A percentile compares a stretch with the other conserved stretches of the same genome.
phyloP scores from a whole-genome alignment of 2,113 vertebrate genomes.

The Tautogolabrus adspersus region DNA sequence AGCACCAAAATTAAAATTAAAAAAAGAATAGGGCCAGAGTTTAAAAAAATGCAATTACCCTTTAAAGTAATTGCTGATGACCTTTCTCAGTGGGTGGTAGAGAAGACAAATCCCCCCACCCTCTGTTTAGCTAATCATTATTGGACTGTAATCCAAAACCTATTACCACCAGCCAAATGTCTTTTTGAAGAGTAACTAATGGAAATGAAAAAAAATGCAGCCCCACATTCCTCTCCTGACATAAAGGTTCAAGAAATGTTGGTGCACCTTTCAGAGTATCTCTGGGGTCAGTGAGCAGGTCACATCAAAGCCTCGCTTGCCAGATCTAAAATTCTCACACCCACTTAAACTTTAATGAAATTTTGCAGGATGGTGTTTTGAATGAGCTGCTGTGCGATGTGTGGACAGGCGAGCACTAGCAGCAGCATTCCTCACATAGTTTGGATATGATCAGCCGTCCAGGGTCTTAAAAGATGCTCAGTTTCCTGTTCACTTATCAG shows the following conservation, averaged over 20 bases:
- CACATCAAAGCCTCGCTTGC: background rate
- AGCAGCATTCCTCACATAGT: slow-evolving; percentile 41
- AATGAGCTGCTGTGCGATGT: background rate
- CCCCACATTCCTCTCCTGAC: background rate
- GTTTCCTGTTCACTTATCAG: background rate
- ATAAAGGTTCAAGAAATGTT: background rate
- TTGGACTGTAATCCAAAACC: slow-evolving; percentile 4
- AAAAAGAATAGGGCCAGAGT: too few species aligned
- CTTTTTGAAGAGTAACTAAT: background rate
- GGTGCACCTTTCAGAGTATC: background rate
- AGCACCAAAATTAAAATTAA: too few species aligned
- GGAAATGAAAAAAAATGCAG: background rate
- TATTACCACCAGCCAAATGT: background rate
- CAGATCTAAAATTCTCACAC: slow-evolving; percentile 11
- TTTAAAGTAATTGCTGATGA: too few species aligned
- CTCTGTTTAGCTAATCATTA: slow-evolving; percentile 4
- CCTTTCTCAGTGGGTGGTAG: slow-evolving; percentile 1
- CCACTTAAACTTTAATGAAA: slow-evolving; percentile 6
- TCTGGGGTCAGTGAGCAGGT: background rate
- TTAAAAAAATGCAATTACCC: background rate
- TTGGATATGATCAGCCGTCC: background rate
- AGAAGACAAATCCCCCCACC: background rate
- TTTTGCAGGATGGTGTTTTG: background rate
- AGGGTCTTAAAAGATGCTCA: slow-evolving; percentile 8
- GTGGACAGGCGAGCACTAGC: slow-evolving; percentile 1